These are phyloP conservation scores for Ligdia adustata DNA, from an alignment of 2,888 invertebrate genomes.

Conservation along the genomic window DNA sequence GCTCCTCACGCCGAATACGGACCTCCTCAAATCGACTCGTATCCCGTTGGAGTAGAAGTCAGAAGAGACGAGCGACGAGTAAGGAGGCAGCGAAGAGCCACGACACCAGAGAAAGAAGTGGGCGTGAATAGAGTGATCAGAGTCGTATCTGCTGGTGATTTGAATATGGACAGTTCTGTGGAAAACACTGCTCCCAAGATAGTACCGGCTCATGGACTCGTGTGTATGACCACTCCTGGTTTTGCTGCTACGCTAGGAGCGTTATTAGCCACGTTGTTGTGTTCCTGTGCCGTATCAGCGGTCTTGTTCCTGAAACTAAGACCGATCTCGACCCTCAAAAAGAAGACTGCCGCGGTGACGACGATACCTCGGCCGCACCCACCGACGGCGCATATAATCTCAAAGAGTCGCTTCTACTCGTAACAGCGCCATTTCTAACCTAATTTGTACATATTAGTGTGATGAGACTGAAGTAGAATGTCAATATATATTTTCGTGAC, in stretches of 20 bases:
- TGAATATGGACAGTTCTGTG: conserved; percentile 91
- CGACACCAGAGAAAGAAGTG: conserved; percentile 90
- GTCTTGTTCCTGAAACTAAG: conserved; percentile 92
- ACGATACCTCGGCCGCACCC: conserved; percentile 77
- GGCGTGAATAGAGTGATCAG: conserved; percentile 94
- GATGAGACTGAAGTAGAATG: conserved; percentile 82
- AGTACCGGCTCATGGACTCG: conserved; percentile 88
- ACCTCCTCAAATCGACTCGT: conserved; percentile 85
- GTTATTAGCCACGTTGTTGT: conserved; percentile 91
- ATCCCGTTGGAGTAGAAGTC: conserved; percentile 85
- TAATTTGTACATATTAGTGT: conserved; percentile 83
- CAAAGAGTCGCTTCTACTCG: conserved; percentile 88
- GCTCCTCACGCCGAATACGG: conserved; percentile 88
- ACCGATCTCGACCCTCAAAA: conserved; percentile 85
- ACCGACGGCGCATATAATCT: conserved; percentile 72
- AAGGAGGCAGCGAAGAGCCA: conserved; percentile 86
- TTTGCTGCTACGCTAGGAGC: conserved; percentile 94
- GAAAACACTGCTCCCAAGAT: conserved; percentile 84
- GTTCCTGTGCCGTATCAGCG: conserved; percentile 93
- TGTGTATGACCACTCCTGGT: conserved; percentile 97
- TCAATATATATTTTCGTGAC: conserved; percentile 68
- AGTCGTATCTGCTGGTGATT: conserved; percentile 95
- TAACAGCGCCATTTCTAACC: conserved; percentile 72
- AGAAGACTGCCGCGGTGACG: conserved; percentile 79
- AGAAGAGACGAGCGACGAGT: conserved; percentile 90